These are phyloP conservation scores for Folsomia manolachei DNA, from an alignment of 2,888 invertebrate genomes.

Conservation along the genomic window DNA sequence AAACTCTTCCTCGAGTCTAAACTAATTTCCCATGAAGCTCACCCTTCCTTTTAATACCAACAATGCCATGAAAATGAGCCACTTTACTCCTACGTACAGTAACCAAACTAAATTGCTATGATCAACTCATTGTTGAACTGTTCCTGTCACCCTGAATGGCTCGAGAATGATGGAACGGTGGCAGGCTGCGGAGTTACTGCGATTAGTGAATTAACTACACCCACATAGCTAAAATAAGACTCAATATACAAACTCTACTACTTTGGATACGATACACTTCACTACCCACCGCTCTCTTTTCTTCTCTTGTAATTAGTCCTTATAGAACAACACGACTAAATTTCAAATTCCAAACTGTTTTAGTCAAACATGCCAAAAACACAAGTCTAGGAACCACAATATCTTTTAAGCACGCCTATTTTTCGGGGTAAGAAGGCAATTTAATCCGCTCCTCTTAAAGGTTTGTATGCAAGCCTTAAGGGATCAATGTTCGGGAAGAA, in stretches of 20 bases:
- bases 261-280: neutral
- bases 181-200: too few relatives aligned
- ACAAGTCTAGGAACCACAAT: neutral
- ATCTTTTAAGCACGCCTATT: neutral
- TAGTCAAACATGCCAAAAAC: neutral
- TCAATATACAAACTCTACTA: neutral
- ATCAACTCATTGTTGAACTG: neutral
- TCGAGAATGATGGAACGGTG: neutral
- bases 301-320: neutral
- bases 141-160: neutral
- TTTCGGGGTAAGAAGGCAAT: neutral
- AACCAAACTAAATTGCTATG: too few relatives aligned
- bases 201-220: too few relatives aligned
- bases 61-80: too few relatives aligned
- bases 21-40: too few relatives aligned
- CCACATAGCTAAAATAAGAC: too few relatives aligned
- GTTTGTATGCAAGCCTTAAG: too few relatives aligned
- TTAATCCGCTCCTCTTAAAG: neutral
- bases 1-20: too few relatives aligned
- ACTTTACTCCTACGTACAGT: too few relatives aligned
- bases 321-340: too few relatives aligned
- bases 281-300: neutral
- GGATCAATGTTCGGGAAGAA: neutral
- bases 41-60: too few relatives aligned
- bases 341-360: too few relatives aligned